These are phyloP conservation scores for Synergus umbraculus DNA, from an alignment of 2,888 invertebrate genomes.

Conservation along the genomic window DNA sequence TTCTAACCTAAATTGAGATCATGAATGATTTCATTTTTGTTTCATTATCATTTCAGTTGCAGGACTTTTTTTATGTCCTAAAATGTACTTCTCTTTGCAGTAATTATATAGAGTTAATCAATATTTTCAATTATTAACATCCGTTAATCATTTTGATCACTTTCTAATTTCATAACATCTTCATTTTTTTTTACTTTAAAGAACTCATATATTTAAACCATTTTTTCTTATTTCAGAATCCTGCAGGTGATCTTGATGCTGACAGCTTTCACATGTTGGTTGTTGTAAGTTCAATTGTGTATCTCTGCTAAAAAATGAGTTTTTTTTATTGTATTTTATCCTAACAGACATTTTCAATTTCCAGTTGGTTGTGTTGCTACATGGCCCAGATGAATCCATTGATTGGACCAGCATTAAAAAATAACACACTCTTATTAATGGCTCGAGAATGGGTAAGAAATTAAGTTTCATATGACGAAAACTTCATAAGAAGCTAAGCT, in stretches of 20 bases:
- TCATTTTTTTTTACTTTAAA: not conserved
- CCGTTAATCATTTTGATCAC: not conserved
- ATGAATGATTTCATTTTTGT: not conserved
- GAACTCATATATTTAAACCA: conserved; percentile 21
- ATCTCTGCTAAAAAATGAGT: conserved; percentile 26
- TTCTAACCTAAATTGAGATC: not conserved
- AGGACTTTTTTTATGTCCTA: not conserved
- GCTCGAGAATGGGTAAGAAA: conserved; percentile 87
- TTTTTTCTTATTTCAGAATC: conserved; percentile 82
- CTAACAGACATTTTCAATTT: conserved; percentile 39
- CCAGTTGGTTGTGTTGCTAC: conserved; percentile 93
- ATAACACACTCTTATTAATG: conserved; percentile 86
- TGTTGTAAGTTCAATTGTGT: conserved; percentile 87
- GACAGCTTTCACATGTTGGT: conserved; percentile 92
- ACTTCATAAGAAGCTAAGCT: not conserved
- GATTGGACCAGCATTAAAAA: conserved; percentile 88
- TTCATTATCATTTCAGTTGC: not conserved
- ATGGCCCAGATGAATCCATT: conserved; percentile 96
- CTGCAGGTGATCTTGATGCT: conserved; percentile 91
- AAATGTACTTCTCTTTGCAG: not conserved
- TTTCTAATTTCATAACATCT: not conserved
- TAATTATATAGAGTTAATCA: not conserved
- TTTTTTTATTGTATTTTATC: conserved; percentile 32
- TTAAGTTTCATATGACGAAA: not conserved
- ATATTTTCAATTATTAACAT: not conserved